Percentiles rank a stretch among this genome's conserved stretches.
These are phyloP conservation scores for Metellina segmentata DNA, from an alignment of 2,888 invertebrate genomes.

Conservation along the genomic window DNA sequence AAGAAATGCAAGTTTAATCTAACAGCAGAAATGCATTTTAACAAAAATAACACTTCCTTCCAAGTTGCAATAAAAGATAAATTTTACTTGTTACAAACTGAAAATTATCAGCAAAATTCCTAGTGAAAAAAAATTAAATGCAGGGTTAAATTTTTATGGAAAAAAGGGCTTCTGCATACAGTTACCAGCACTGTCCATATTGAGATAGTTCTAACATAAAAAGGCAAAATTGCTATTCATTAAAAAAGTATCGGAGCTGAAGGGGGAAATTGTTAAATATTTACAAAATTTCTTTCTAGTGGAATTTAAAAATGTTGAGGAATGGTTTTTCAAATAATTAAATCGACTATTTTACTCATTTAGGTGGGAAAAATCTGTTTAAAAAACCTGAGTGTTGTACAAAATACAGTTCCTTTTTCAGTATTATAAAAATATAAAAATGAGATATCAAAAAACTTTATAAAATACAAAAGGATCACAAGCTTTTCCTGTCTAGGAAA, in stretches of 20 bases:
- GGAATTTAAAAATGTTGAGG: background rate
- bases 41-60: too few relatives aligned
- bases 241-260: background rate
- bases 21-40: background rate
- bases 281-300: background rate
- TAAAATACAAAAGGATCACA: conserved; percentile 74
- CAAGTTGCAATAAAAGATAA: background rate
- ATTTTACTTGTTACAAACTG: background rate
- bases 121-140: conserved; percentile 21
- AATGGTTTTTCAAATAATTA: conserved; percentile 1
- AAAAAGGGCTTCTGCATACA: conserved; percentile 34
- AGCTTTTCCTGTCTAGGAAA: conserved; percentile 61
- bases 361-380: conserved; percentile 31
- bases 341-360: conserved; percentile 4
- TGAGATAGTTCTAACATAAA: background rate
- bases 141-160: conserved; percentile 18
- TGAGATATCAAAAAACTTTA: conserved; percentile 73
- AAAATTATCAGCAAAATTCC: background rate
- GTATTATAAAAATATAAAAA: conserved; percentile 70
- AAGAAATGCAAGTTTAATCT: background rate
- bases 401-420: conserved; percentile 67
- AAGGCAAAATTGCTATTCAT: background rate
- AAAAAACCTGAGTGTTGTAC: conserved; percentile 45
- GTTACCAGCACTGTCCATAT: conserved; percentile 57
- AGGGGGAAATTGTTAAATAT: background rate